Evolutionary conservation across 2,797 vertebrate genomes (phyloP), one percentile per base, ranked within the genome.

Genomic region (Tachyglossus aculeatus): DNA sequence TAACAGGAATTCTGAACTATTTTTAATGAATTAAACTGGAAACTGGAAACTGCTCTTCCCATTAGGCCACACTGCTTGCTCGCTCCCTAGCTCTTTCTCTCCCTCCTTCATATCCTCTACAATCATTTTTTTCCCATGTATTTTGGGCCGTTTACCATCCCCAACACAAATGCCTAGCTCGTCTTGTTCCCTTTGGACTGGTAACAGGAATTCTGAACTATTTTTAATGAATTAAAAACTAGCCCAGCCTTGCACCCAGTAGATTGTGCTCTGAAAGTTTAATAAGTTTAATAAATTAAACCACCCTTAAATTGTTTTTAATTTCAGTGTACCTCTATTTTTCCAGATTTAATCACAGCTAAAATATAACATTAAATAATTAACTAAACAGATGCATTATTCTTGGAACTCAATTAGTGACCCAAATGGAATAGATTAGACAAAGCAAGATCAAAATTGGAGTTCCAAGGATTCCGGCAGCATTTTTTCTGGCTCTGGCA

Each of bases 331-430:
- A 78, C 54, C 68, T 74, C 66, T 64, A 32, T 47, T 75, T 75
- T 71, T 82, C 62, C 29, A 56, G n/a, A 58, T 54, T 25, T 71
- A 72, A 51, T n/a, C 41, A 71, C 61, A 80, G 58, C 31, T 58
- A 64, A 81, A 63, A 60, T 57, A 76, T 56, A 71, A 68, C 61
- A 78, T 81, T 78, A 83, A 85, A 79, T 67, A 82, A 76, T 50
- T 21, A 45, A 71, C 69, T 74, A 81, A 83, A 19, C 31, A 27
- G n/a, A 43, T 65, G 45, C 68, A 69, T 69, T 36, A 64, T 71
- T 78, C 66, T 69, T 71, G 54, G 68, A 81, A 75, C 45, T 48
- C 31, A 71, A 63, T 76, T 45, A 45, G 47, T 85, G 64, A 71
- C 71, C 41, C 53, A 48, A 29, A 71, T 51, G 66, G 27, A 16